phyloP scores from a whole-genome alignment of 2,113 vertebrate species.

The Sapajus apella region DNA sequence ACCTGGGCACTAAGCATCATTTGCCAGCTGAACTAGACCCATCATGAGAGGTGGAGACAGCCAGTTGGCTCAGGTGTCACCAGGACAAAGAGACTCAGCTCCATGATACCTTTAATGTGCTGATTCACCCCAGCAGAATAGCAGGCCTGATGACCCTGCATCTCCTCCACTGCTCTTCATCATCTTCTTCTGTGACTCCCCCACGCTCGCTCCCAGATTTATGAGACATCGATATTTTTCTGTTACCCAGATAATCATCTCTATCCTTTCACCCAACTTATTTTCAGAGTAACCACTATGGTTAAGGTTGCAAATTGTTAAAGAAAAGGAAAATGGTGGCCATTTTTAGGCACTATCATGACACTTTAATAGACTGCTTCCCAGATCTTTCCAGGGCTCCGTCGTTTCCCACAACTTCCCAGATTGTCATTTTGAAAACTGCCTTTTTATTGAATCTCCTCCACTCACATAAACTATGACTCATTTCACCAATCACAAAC shows the following conservation, averaged over 20 bases:
- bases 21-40: neutral
- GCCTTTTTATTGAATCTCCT: neutral
- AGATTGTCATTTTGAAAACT: neutral
- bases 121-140: neutral
- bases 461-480: neutral
- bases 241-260: neutral
- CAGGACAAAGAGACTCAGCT: neutral
- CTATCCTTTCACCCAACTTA: neutral
- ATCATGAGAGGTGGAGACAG: neutral
- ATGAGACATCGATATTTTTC: neutral
- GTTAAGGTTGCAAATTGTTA: neutral
- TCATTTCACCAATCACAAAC: conserved; percentile 43
- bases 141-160: too few relatives aligned
- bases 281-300: neutral
- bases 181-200: neutral
- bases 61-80: neutral
- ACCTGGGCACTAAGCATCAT: neutral
- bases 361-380: neutral
- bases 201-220: neutral
- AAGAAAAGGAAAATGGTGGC: neutral
- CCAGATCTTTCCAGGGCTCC: neutral
- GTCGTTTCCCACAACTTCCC: neutral
- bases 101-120: too few relatives aligned
- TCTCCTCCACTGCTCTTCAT: neutral
- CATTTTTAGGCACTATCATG: neutral